These are phyloP conservation scores for Cheilosia urbana DNA, from an alignment of 2,888 invertebrate species.

Conservation along the genomic window DNA sequence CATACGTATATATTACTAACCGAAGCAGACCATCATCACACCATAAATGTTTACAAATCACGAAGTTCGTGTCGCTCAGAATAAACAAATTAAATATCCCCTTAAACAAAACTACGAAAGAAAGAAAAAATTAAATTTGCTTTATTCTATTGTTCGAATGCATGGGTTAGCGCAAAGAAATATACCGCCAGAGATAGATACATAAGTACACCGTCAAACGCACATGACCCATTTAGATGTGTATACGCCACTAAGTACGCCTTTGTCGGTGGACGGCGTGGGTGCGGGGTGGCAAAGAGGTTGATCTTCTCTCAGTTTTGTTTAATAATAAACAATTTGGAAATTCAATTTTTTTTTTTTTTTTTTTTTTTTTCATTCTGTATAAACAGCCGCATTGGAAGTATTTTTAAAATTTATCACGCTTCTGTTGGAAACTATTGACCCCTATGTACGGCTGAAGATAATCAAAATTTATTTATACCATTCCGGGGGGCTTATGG, in stretches of 20 bases:
- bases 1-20: background rate
- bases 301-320: background rate
- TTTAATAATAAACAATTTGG: slow-evolving; percentile 51
- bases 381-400: slow-evolving; percentile 3
- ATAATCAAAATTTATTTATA: slow-evolving; percentile 8
- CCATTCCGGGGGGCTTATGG: background rate
- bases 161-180: background rate
- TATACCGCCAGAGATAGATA: slow-evolving; percentile 6
- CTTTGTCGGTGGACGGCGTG: background rate
- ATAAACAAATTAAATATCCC: slow-evolving; percentile 26
- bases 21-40: slow-evolving; percentile 15
- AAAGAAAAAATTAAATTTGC: background rate
- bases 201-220: background rate
- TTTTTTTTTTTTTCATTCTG: background rate
- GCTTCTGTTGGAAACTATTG: slow-evolving; percentile 20
- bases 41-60: slow-evolving; percentile 46
- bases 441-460: slow-evolving; percentile 16
- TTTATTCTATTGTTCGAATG: background rate
- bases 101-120: background rate
- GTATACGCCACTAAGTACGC: slow-evolving; percentile 12
- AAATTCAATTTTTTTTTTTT: slow-evolving; percentile 5
- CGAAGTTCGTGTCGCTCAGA: slow-evolving; percentile 34
- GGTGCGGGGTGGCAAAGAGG: slow-evolving; percentile 7
- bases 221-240: slow-evolving; percentile 33
- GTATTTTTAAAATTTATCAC: slow-evolving; percentile 6